These are phyloP conservation scores for Ephydatia muelleri DNA, from an alignment of 37 sponge, comb jelly and placozoan genomes.

Conservation along the genomic window DNA sequence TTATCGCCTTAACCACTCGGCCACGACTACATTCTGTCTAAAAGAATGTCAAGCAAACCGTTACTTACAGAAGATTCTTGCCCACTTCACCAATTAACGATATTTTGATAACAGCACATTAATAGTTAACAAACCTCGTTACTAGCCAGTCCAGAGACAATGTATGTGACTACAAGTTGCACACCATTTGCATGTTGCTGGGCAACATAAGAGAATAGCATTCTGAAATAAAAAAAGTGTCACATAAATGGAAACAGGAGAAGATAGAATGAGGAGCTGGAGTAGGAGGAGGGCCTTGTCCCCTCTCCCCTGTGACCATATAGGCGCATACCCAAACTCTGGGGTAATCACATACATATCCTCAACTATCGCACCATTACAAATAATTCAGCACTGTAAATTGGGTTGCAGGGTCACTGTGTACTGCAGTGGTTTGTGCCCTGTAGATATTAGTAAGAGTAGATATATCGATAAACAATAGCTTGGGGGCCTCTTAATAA, in stretches of 20 bases:
- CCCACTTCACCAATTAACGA: neutral
- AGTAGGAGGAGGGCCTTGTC: neutral
- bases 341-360: neutral
- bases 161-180: slow-evolving; percentile 36
- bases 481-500: too few relatives aligned
- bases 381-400: too few relatives aligned
- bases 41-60: too few relatives aligned
- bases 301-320: neutral
- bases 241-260: neutral
- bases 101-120: neutral
- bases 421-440: too few relatives aligned
- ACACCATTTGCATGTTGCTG: neutral
- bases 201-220: slow-evolving; percentile 61
- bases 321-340: neutral
- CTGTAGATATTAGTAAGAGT: too few relatives aligned
- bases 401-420: too few relatives aligned
- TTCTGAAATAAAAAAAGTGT: slow-evolving; percentile 14
- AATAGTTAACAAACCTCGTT: slow-evolving; percentile 9
- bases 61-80: neutral
- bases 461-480: too few relatives aligned
- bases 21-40: neutral
- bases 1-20: neutral
- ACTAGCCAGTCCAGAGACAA: slow-evolving; percentile 34
- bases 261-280: neutral
- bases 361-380: neutral